Evolutionary conservation across 2,888 invertebrate genomes (phyloP).

Genomic region (Synergus umbraculus): DNA sequence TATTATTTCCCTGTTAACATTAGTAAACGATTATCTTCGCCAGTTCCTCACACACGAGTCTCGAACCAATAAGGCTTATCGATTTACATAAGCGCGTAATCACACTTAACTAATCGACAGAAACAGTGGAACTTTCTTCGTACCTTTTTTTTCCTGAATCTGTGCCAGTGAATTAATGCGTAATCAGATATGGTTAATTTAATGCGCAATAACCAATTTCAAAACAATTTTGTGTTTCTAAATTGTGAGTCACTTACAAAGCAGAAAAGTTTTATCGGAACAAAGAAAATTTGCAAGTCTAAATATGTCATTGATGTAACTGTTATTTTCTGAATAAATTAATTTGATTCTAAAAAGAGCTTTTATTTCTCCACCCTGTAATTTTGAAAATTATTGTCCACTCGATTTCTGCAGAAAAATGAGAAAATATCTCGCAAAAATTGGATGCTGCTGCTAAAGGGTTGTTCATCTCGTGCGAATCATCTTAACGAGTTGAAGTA

Average conservation of each 20-base stretch:
- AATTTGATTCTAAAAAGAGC: no score
- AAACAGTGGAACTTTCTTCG: constrained; percentile 19
- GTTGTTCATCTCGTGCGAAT: constrained; percentile 70
- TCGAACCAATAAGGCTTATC: constrained; percentile 30
- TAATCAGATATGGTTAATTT: constrained; percentile 15
- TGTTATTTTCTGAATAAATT: no score
- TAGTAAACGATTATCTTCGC: constrained; percentile 8
- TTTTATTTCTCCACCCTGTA: no score
- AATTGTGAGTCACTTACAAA: background rate
- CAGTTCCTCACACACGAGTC: constrained; percentile 13
- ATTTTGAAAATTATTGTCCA: no score
- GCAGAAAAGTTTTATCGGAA: background rate
- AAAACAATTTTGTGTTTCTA: background rate
- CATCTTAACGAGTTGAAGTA: constrained; percentile 76
- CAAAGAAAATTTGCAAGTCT: background rate
- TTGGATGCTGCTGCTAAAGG: constrained; percentile 38
- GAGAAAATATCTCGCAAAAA: background rate
- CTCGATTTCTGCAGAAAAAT: background rate
- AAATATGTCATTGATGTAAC: background rate
- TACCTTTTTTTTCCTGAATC: constrained; percentile 15
- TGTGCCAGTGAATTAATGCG: constrained; percentile 1
- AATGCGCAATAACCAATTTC: background rate
- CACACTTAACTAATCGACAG: constrained; percentile 44
- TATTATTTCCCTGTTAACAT: constrained; percentile 18
- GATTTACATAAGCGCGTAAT: constrained; percentile 37